Evolutionary conservation across 2,888 invertebrate genomes (phyloP), one percentile per base, ranked within the genome.

Genomic region (Congeria kusceri): DNA sequence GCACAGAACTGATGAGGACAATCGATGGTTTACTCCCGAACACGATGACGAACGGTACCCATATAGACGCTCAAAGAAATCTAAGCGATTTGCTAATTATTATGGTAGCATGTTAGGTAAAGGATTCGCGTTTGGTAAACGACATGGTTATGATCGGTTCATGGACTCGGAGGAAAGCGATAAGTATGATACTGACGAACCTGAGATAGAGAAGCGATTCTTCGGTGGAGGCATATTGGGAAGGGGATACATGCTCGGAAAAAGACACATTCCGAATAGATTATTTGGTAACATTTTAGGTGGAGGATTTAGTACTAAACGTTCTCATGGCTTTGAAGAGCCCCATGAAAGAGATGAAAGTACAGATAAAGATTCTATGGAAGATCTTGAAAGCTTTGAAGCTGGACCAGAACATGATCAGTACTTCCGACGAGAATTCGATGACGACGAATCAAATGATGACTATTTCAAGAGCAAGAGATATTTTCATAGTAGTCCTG

Each of bases 401-500:
- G 53, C 9, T 5, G 53, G 25, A 20, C 53, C 20, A 13, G 20
- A 20, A 1, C 2, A 23, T 18, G 25, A 23, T 15, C 18, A 13
- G 46, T 23, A 20, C 20, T 25, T 25, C 2, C 3, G 18, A n/a
- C 13, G 25, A 53, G 18, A 53, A 9, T 9, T 53, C 11, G 23
- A 53, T 53, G 20, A 11, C 11, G 25, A 23, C 25, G 53, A 53
- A 9, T 25, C 23, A 20, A 25, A 53, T 5, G 53, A 9, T 18
- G 56, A 63, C 0, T n/a, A 28, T 28, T 20, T 20, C 20, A 49
- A n/a, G 11, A 9, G 25, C 1, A 77, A 77, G 57, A 72, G 68
- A 39, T 72, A 77, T 59, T 58, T 79, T 32, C 64, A 59, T 23
- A 70, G 62, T 9, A 70, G 56, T 44, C 77, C 77, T 0, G 77